Evolutionary conservation across 2,797 vertebrate species (phyloP), one percentile per base, ranked within the genome.

Genomic region (Crocodylus rhombifer): DNA sequence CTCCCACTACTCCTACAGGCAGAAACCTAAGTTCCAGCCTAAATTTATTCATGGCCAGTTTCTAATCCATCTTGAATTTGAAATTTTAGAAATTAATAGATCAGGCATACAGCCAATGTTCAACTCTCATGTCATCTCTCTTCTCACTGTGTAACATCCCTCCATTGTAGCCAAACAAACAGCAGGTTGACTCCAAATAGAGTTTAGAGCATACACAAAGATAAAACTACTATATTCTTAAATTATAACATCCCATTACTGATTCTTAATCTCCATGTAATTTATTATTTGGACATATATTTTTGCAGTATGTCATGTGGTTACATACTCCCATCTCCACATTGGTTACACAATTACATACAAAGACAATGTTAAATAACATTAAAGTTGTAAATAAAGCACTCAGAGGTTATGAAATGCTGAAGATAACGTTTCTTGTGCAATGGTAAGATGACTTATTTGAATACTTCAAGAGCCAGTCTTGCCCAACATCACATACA

Each of bases 221-320:
- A 85, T 26, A 77, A 95, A 90, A 95, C 95, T 96, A 94, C 87
- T 92, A 84, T 96, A 91, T 85, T 89, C 85, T 42, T 61, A 93
- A 80, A 90, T 92, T 94, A 92, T 91, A 76, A 95, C 96, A 94
- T 93, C 92, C 26, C 62, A 26, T 63, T 63, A 58, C 77, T 84
- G 94, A 91, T 96, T 93, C 86, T 85, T 87, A 87, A 33, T 89
- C 14, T 91, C 87, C 82, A 71, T 80, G 80, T 64, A 89, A 91
- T 89, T 95, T 96, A 96, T 80, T 97, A 95, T 84, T 95, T 92
- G 93, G 88, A 95, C 94, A 92, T 89, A 90, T 83, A 92, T 30
- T 92, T 93, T 96, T 84, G 82, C 80, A 82, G 82, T 77, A 81
- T 1, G 0, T 94, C 92, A 87, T 51, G 71, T 69, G 91, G 80